Conservation (phyloP, 2,888 invertebrate species). For the Polylopha cassiicola region DNA sequence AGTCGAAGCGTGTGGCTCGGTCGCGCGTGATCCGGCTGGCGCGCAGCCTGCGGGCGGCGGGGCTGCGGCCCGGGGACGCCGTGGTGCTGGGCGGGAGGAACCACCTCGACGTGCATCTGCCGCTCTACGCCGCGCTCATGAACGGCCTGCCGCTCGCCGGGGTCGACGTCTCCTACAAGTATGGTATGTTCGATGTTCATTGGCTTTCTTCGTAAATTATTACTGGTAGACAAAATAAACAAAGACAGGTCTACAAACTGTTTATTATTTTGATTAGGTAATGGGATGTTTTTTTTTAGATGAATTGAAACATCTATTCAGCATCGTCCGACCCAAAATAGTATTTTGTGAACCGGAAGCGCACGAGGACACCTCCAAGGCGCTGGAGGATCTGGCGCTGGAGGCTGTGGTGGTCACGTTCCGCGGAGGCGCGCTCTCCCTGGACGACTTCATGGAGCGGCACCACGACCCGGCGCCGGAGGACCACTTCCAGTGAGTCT, state of each 20-base stretch:
- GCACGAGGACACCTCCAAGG: conserved; percentile 39
- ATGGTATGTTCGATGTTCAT: too few relatives aligned
- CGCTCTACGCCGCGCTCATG: conserved; percentile 50
- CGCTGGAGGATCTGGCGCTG: conserved; percentile 37
- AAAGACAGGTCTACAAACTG: too few relatives aligned
- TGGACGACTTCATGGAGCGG: conserved; percentile 41
- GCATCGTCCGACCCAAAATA: conserved; percentile 42
- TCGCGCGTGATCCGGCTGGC: too few relatives aligned
- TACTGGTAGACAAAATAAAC: too few relatives aligned
- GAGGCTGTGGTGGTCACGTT: conserved; percentile 50
- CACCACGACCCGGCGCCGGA: conserved; percentile 33
- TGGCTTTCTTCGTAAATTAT: too few relatives aligned
- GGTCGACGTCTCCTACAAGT: conserved; percentile 52
- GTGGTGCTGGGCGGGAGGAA: conserved; percentile 52
- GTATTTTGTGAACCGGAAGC: conserved; percentile 55
- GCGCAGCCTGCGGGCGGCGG: too few relatives aligned
- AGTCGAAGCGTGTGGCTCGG: too few relatives aligned
- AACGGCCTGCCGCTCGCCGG: conserved; percentile 51
- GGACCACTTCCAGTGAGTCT: conserved; percentile 45
- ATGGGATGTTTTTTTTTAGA: too few relatives aligned
- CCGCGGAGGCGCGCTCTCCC: conserved; percentile 40
- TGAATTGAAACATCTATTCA: conserved; percentile 44
- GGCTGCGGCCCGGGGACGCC: conserved; percentile 50
- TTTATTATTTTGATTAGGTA: too few relatives aligned
- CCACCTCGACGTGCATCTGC: conserved; percentile 54